Conservation (phyloP, 2,113 vertebrate genomes). For the Anguilla japonica region DNA sequence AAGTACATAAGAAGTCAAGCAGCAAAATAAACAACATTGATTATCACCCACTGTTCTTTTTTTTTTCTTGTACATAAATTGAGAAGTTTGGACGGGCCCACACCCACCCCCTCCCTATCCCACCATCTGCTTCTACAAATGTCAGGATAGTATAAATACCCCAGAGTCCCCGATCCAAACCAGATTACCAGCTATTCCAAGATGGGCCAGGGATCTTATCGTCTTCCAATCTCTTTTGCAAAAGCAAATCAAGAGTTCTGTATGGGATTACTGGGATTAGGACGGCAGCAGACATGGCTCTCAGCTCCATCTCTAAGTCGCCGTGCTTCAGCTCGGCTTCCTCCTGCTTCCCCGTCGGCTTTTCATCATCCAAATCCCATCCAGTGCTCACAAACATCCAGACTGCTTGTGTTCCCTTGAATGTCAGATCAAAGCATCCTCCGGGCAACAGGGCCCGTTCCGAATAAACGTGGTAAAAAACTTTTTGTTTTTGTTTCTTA, state of each 20-base stretch:
- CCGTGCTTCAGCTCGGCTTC: conserved; percentile 51
- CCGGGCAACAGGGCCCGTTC: conserved; percentile 6
- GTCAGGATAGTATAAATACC: conserved; percentile 75
- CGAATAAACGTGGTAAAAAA: conserved; percentile 10
- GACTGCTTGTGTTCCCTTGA: conserved; percentile 27
- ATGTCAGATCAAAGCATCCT: conserved; percentile 3
- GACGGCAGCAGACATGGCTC: conserved; percentile 58
- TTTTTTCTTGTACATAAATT: conserved; percentile 44
- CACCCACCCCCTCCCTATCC: conserved; percentile 52
- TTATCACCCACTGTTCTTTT: conserved; percentile 79
- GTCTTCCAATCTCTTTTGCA: conserved; percentile 70
- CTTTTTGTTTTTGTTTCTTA: neutral
- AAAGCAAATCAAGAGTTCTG: conserved; percentile 73
- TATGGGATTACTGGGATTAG: conserved; percentile 71
- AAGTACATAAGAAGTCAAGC: conserved; percentile 83
- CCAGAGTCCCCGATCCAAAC: conserved; percentile 70
- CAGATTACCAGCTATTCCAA: conserved; percentile 74
- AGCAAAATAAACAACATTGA: conserved; percentile 87
- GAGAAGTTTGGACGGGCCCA: conserved; percentile 52
- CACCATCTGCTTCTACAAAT: conserved; percentile 79
- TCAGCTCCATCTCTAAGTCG: conserved; percentile 59
- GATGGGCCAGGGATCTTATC: conserved; percentile 62
- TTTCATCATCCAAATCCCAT: conserved; percentile 30
- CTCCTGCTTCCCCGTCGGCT: conserved; percentile 51
- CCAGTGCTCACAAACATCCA: conserved; percentile 31